These are phyloP conservation scores for Bradypodion ventrale DNA, from an alignment of 2,797 vertebrate species.

Conservation along the genomic window DNA sequence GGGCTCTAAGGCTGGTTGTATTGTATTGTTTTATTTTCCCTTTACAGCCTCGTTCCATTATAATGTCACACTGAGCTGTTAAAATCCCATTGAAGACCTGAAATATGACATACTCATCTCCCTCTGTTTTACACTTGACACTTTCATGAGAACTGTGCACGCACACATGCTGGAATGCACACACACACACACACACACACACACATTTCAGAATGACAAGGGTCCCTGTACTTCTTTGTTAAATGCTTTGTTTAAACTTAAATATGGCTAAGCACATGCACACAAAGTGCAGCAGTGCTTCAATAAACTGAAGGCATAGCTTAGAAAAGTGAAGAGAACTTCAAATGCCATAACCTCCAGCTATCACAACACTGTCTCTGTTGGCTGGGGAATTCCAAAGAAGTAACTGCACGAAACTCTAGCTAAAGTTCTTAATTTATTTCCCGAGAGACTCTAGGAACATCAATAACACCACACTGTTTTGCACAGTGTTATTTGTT, in stretches of 20 bases:
- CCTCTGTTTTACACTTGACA: conserved; percentile 52
- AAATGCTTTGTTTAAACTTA: conserved; percentile 5
- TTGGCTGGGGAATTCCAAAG: no score
- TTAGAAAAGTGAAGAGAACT: no score
- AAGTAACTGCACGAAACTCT: no score
- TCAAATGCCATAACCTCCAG: no score
- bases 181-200: conserved; percentile 32
- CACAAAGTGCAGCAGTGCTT: background rate
- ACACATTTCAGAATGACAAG: conserved; percentile 16
- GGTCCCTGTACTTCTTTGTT: background rate
- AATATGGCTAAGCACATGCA: background rate
- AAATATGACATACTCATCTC: conserved; percentile 47
- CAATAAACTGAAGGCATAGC: background rate
- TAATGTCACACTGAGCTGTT: conserved; percentile 52
- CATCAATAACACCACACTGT: rapidly evolving
- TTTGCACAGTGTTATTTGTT: background rate
- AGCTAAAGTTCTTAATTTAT: background rate
- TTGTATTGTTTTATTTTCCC: background rate
- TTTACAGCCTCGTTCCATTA: background rate
- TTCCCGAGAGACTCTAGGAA: rapidly evolving
- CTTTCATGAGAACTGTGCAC: conserved; percentile 46
- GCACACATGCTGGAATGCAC: no score
- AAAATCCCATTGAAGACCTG: conserved; percentile 56
- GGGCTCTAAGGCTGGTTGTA: background rate
- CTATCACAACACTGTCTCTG: no score